phyloP scores from a whole-genome alignment of 2,113 vertebrate species.

The Forbesichthys papilliferus region DNA sequence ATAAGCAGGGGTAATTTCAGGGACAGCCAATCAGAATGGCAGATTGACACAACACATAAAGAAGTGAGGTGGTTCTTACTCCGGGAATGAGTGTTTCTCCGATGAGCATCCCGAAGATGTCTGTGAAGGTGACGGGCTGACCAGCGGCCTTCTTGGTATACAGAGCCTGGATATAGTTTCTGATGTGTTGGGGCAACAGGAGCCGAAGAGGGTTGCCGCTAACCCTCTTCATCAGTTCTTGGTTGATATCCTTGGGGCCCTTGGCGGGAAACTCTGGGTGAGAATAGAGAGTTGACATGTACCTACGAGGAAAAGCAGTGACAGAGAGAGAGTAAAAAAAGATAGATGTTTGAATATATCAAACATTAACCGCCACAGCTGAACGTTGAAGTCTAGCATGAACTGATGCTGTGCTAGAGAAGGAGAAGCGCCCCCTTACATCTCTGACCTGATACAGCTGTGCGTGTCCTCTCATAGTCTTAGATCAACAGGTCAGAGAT shows the following conservation, averaged over 20 bases:
- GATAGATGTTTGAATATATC: neutral
- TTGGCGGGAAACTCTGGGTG: constrained; percentile 90
- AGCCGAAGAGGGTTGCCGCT: constrained; percentile 91
- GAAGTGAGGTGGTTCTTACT: constrained; percentile 74
- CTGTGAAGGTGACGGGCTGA: constrained; percentile 97
- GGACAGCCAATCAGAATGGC: neutral
- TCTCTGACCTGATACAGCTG: no score
- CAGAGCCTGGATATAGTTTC: constrained; percentile 90
- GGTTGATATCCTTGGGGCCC: constrained; percentile 90
- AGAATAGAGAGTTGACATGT: constrained; percentile 93
- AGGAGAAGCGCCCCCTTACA: no score
- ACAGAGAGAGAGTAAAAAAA: neutral
- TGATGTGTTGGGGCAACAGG: constrained; percentile 90
- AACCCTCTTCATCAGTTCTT: constrained; percentile 89
- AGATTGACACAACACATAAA: neutral
- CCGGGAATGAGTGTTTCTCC: constrained; percentile 93
- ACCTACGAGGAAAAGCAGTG: constrained; percentile 76
- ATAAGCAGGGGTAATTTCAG: neutral
- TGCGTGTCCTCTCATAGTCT: no score
- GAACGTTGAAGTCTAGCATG: no score
- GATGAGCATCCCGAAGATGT: constrained; percentile 97
- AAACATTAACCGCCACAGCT: neutral
- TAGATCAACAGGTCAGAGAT: no score
- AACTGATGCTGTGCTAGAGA: no score
- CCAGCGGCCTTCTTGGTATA: constrained; percentile 95